These are phyloP conservation scores for Aphidius colemani DNA, from an alignment of 2,888 invertebrate genomes.

Conservation along the genomic window DNA sequence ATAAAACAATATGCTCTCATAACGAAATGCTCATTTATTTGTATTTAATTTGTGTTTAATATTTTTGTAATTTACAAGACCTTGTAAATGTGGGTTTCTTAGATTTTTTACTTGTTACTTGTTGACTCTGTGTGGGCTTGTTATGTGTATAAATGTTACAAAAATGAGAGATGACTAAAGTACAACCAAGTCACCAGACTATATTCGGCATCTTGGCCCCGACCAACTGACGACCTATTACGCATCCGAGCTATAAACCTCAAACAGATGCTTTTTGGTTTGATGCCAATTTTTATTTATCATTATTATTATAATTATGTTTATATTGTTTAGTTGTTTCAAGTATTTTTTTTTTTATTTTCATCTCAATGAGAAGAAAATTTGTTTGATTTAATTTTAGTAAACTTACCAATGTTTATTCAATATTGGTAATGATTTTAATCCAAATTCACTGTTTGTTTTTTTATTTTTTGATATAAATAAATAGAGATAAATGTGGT, in stretches of 20 bases:
- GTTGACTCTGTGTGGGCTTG: constrained; percentile 24
- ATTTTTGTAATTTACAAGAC: constrained; percentile 27
- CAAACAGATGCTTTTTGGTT: constrained; percentile 28
- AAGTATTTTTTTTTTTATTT: too few species aligned
- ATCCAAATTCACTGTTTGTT: too few species aligned
- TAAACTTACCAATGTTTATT: not conserved
- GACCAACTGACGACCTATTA: constrained; percentile 12
- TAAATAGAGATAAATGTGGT: too few species aligned
- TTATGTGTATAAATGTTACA: constrained; percentile 10
- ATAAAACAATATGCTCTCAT: too few species aligned
- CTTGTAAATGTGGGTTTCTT: constrained; percentile 31
- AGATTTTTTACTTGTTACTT: constrained; percentile 10
- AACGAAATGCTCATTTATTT: too few species aligned
- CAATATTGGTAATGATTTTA: too few species aligned
- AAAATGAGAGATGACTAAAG: constrained; percentile 37
- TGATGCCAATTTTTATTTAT: constrained; percentile 25
- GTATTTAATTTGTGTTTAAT: not conserved
- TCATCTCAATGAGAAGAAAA: not conserved
- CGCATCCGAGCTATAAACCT: constrained; percentile 32
- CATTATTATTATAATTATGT: too few species aligned
- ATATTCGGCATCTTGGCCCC: constrained; percentile 36
- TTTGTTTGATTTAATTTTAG: not conserved
- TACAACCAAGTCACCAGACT: constrained; percentile 32
- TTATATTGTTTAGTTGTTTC: too few species aligned
- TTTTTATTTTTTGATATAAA: too few species aligned